Conservation (phyloP, 2,797 vertebrate species). For the Cossypha polioptera region DNA sequence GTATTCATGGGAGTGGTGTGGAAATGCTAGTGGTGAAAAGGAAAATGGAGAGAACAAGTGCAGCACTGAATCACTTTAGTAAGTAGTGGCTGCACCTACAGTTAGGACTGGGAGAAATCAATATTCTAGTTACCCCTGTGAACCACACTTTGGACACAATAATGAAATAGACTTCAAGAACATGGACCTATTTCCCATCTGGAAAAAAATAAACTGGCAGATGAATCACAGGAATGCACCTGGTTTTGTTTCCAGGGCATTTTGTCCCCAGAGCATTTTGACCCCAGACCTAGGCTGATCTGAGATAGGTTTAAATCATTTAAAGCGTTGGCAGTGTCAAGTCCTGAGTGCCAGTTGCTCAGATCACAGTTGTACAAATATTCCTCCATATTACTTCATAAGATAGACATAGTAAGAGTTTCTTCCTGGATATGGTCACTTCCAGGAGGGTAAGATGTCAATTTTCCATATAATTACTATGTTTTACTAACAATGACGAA, state of each 20-base stretch:
- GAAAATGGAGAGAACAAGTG: neutral
- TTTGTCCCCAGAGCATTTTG: neutral
- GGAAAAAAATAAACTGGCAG: neutral
- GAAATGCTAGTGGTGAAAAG: neutral
- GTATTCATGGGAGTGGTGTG: neutral
- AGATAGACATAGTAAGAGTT: accelerated
- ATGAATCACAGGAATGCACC: neutral
- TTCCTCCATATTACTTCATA: neutral
- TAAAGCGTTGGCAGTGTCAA: neutral
- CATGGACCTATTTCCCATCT: neutral
- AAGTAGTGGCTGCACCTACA: neutral
- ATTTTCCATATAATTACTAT: neutral
- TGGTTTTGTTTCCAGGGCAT: neutral
- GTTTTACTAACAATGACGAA: neutral
- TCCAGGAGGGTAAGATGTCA: accelerated
- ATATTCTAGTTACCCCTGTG: neutral
- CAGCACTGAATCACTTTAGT: neutral
- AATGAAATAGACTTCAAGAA: neutral
- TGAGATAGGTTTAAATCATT: neutral
- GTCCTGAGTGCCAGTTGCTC: neutral
- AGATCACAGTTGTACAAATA: neutral
- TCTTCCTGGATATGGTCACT: neutral
- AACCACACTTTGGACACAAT: neutral
- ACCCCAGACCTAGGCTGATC: neutral
- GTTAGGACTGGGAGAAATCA: neutral